Percentiles rank a stretch among this genome's conserved stretches.
phyloP scores from a whole-genome alignment of 2,888 invertebrate species.

The Anthophora plumipes region DNA sequence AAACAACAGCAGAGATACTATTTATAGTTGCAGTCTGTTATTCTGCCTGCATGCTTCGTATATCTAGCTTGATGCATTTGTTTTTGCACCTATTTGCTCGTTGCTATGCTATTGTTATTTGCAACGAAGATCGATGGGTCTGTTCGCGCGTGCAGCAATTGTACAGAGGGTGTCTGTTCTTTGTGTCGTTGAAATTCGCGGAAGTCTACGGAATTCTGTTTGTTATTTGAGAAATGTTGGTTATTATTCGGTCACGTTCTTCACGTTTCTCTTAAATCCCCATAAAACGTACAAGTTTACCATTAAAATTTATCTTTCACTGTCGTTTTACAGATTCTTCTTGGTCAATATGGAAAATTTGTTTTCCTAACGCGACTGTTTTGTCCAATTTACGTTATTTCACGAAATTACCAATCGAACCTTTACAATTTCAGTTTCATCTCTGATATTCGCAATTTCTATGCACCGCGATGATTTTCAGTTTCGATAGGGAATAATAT shows the following conservation, averaged over 20 bases:
- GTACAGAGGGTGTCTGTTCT: not conserved
- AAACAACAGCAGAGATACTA: not conserved
- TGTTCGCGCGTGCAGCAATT: constrained; percentile 12
- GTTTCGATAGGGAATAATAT: not conserved
- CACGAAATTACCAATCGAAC: not conserved
- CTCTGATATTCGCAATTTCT: not conserved
- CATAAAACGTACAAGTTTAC: not conserved
- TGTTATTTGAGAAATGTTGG: constrained; percentile 21
- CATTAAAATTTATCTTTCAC: constrained; percentile 1
- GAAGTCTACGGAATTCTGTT: constrained; percentile 20
- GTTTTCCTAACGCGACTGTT: not conserved
- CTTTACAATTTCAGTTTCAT: not conserved
- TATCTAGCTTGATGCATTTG: constrained; percentile 19
- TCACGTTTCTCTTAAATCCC: not conserved
- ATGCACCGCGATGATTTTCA: not conserved
- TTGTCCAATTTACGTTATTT: not conserved
- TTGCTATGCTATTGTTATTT: constrained; percentile 16
- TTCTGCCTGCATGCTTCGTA: not conserved
- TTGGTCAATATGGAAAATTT: not conserved
- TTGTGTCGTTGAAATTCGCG: constrained; percentile 4
- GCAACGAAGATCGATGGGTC: constrained; percentile 39
- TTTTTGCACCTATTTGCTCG: constrained; percentile 34
- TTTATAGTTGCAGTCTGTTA: not conserved
- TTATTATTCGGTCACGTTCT: constrained; percentile 15
- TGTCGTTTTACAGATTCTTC: not conserved